These are phyloP conservation scores for Enteromius viviparus DNA, from an alignment of 2,797 vertebrate species.

Conservation along the genomic window DNA sequence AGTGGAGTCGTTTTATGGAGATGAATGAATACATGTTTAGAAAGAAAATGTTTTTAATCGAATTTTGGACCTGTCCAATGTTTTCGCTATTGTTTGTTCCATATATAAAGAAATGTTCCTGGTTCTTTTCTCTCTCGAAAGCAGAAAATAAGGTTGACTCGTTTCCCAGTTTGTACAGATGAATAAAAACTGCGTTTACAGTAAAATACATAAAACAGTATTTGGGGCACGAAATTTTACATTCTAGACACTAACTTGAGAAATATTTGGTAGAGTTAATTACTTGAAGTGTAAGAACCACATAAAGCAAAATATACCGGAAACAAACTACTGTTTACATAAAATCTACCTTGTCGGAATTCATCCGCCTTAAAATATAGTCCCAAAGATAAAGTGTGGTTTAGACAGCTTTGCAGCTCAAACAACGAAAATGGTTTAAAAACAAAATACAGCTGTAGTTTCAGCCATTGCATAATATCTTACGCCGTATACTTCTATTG, in stretches of 20 bases:
- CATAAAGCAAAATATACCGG: not conserved
- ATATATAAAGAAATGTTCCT: not conserved
- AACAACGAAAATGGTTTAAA: not conserved
- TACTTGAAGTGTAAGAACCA: not conserved
- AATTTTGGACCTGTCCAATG: not conserved
- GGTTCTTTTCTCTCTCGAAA: not conserved
- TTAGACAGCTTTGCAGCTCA: not conserved
- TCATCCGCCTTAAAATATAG: not conserved
- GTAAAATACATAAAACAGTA: not conserved
- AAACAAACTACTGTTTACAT: not conserved
- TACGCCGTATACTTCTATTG: not conserved
- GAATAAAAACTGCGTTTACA: not conserved
- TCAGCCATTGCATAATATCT: not conserved
- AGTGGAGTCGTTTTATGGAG: not conserved
- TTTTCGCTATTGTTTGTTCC: not conserved
- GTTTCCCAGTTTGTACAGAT: not conserved
- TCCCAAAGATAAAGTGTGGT: not conserved
- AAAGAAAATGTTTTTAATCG: not conserved
- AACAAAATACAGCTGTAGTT: not conserved
- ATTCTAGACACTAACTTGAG: no score
- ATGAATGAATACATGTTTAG: not conserved
- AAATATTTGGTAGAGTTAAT: not conserved
- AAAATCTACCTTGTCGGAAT: not conserved
- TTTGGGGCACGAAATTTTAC: not conserved
- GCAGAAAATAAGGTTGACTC: not conserved